Conservation (phyloP, 2,888 invertebrate genomes). For the Epistrophe grossulariae region DNA sequence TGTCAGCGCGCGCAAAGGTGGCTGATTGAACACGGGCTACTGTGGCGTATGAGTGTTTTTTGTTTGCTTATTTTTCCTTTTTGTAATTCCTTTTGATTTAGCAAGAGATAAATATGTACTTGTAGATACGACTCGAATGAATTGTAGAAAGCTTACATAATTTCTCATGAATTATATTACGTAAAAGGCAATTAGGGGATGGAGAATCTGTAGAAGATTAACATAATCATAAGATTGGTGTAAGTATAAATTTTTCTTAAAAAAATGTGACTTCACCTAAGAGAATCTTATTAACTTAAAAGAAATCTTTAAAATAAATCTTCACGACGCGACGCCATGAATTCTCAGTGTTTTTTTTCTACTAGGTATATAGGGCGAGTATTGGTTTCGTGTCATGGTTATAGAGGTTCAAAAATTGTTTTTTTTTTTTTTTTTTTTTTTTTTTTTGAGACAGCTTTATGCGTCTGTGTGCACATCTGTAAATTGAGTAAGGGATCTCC, state of each 20-base stretch:
- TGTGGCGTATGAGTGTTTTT: constrained; percentile 53
- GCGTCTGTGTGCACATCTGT: too few relatives aligned
- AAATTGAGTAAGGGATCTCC: too few relatives aligned
- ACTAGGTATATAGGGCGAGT: too few relatives aligned
- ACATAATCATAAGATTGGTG: constrained; percentile 3
- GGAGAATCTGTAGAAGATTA: background rate
- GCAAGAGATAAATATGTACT: constrained; percentile 12
- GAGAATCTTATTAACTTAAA: background rate
- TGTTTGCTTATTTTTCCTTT: background rate
- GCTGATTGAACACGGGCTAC: constrained; percentile 2
- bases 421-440: too few relatives aligned
- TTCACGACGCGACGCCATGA: too few relatives aligned
- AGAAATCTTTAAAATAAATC: too few relatives aligned
- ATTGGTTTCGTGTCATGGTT: too few relatives aligned
- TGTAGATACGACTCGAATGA: background rate
- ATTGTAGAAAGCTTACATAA: constrained; percentile 12
- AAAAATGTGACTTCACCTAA: background rate
- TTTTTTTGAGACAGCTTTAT: too few relatives aligned
- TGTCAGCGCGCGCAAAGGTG: constrained; percentile 16
- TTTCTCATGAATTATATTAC: constrained; percentile 15
- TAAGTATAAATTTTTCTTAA: background rate
- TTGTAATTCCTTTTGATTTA: background rate
- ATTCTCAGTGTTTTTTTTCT: too few relatives aligned
- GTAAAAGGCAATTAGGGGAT: constrained; percentile 9
- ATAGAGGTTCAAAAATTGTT: too few relatives aligned